Conservation (phyloP, 2,888 invertebrate species). For the Ariolimax columbianus region DNA sequence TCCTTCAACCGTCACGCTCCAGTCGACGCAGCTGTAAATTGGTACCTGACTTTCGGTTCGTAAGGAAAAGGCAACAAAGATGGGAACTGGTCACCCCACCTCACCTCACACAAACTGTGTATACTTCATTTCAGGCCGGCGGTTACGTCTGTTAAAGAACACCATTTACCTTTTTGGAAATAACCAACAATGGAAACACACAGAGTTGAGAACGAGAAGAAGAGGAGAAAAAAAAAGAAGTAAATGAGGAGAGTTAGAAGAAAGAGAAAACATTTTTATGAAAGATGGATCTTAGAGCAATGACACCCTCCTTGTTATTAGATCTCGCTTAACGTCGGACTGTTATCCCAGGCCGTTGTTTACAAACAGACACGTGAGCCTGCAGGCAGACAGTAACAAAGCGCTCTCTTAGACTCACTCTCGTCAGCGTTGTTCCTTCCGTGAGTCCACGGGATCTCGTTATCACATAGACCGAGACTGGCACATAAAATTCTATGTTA, state of each 20-base stretch:
- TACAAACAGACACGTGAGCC: conserved; percentile 3
- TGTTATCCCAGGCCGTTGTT: background rate
- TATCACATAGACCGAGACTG: background rate
- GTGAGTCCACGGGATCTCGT: background rate
- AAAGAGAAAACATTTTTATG: background rate
- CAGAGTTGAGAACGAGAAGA: too few species aligned
- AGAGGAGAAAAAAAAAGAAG: background rate
- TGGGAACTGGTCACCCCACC: too few species aligned
- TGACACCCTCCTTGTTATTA: background rate
- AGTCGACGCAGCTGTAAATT: too few species aligned
- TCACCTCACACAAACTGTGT: too few species aligned
- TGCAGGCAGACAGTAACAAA: background rate
- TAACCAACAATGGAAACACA: too few species aligned
- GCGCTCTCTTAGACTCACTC: background rate
- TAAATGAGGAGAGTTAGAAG: background rate
- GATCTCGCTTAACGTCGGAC: background rate
- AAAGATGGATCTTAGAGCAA: background rate
- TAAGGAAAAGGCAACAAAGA: too few species aligned
- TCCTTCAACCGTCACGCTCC: too few species aligned
- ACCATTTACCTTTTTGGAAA: too few species aligned
- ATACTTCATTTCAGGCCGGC: too few species aligned
- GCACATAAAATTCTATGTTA: background rate
- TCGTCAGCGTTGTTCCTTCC: too few species aligned
- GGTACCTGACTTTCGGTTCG: too few species aligned
- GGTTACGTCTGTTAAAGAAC: too few species aligned